Evolutionary conservation across 2,888 invertebrate species (phyloP), one percentile per base, ranked within the genome.

Genomic region (Phrixothrix hirtus): DNA sequence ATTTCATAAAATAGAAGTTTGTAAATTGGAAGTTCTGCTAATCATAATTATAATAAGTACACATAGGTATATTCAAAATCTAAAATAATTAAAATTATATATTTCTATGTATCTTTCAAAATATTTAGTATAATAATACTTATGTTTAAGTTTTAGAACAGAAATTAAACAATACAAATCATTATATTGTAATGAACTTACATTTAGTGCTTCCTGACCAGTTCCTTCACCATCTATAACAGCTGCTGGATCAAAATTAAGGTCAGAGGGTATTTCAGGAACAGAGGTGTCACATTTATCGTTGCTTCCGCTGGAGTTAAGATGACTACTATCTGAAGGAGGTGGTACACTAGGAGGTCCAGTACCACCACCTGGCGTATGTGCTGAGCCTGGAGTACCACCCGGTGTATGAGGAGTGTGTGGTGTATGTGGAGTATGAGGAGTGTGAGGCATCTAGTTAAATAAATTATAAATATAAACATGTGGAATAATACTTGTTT

Each of bases 211-310:
- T 77, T 94, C 93, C 71, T 88, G 87, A 30, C 85, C 82, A 58
- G 89, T 88, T 62, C 91, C 92, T 76, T 94, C 94, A 48, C 92
- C 92, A 68, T 93, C 94, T 68, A 95, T 94, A 65, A 93, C 92
- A 59, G 92, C 90, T 60, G 93, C 89, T 27, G 95, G 94, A 78
- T 95, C 95, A 73, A 95, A 95, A 77, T 92, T 92, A 70, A 94
- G 83, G 77, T 93, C 93, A 43, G 90, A 89, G 57, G 91, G 91
- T 68, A 92, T 85, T 77, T 90, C 90, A 61, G 87, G 86, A 63
- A 88, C 84, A 47, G 73, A 68, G 58, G 66, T 67, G 29, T 72
- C 67, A 47, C 57, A 66, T 34, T 60, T 67, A 44, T 65, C 62
- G 30, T 65, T 75, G 68, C 57, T 63, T 63, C 59, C 67, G 68